A percentile compares a stretch with the other conserved stretches of the same genome.
Conservation (phyloP, 2,888 invertebrate species). For the Hoplodrina blanda region DNA sequence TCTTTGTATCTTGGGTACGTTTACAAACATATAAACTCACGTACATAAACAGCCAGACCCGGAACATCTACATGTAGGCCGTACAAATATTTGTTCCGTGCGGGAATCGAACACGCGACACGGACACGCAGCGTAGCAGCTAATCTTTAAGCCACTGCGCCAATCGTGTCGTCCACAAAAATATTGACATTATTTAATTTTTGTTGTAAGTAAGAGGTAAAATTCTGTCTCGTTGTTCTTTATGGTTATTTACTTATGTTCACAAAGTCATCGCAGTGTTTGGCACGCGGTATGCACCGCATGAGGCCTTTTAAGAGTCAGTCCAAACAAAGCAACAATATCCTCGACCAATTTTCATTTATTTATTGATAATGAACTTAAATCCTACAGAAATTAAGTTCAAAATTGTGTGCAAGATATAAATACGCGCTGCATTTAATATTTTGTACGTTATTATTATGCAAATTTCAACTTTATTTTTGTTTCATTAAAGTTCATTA, state of each 20-base stretch:
- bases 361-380: neutral
- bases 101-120: too few species aligned
- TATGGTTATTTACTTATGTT: slow-evolving; percentile 10
- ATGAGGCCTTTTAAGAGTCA: slow-evolving; percentile 64
- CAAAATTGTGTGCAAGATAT: neutral
- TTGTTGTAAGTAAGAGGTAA: neutral
- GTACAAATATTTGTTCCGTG: too few species aligned
- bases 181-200: neutral
- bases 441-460: too few species aligned
- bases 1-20: too few species aligned
- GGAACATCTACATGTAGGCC: too few species aligned
- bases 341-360: neutral
- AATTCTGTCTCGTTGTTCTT: slow-evolving; percentile 3
- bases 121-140: too few species aligned
- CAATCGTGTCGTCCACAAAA: neutral
- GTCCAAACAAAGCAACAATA: neutral
- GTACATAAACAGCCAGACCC: too few species aligned
- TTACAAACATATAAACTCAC: too few species aligned
- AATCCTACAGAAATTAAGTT: neutral
- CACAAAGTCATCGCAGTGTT: slow-evolving; percentile 47
- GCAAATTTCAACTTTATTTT: too few species aligned
- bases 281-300: slow-evolving; percentile 43
- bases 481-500: too few species aligned
- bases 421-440: neutral
- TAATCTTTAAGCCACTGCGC: too few species aligned